A percentile compares a stretch with the other conserved stretches of the same genome.
phyloP scores from a whole-genome alignment of 37 sponge, comb jelly and placozoan genomes.

The Agelas oroides region DNA sequence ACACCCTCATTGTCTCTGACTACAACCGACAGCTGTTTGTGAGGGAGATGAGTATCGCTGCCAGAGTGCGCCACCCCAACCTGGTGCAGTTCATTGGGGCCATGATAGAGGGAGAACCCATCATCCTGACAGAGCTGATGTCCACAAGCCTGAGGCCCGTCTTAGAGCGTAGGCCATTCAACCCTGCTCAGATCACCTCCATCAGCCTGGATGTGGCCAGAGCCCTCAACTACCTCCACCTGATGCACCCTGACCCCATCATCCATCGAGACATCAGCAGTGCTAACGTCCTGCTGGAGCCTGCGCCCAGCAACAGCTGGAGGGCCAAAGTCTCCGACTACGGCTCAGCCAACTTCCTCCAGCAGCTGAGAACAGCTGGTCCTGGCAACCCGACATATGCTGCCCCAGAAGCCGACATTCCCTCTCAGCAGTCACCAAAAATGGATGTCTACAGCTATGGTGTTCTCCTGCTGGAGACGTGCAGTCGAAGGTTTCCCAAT shows the following conservation, averaged over 20 bases:
- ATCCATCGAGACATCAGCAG: constrained; percentile 85
- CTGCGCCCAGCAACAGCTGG: constrained; percentile 38
- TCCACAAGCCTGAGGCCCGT: constrained; percentile 42
- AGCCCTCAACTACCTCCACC: constrained; percentile 79
- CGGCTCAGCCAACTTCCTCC: constrained; percentile 66
- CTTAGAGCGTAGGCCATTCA: constrained; percentile 10
- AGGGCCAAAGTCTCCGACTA: constrained; percentile 76
- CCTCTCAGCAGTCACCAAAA: constrained; percentile 50
- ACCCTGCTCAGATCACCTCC: constrained; percentile 19
- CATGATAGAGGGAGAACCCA: constrained; percentile 14
- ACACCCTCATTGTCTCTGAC: constrained; percentile 48
- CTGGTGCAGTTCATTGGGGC: constrained; percentile 73
- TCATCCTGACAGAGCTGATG: constrained; percentile 74
- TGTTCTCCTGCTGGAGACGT: constrained; percentile 38
- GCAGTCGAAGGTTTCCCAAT: not conserved
- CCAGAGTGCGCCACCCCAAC: constrained; percentile 65
- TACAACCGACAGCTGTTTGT: constrained; percentile 48
- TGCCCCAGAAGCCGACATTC: constrained; percentile 43
- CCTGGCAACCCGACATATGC: constrained; percentile 17
- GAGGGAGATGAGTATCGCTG: constrained; percentile 73
- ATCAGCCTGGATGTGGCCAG: constrained; percentile 47
- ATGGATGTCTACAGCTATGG: constrained; percentile 60
- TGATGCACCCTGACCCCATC: constrained; percentile 67
- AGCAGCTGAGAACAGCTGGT: not conserved
- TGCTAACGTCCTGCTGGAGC: constrained; percentile 68